phyloP scores from a whole-genome alignment of 1,140 invertebrate species.

The Drosophila pruinosa region DNA sequence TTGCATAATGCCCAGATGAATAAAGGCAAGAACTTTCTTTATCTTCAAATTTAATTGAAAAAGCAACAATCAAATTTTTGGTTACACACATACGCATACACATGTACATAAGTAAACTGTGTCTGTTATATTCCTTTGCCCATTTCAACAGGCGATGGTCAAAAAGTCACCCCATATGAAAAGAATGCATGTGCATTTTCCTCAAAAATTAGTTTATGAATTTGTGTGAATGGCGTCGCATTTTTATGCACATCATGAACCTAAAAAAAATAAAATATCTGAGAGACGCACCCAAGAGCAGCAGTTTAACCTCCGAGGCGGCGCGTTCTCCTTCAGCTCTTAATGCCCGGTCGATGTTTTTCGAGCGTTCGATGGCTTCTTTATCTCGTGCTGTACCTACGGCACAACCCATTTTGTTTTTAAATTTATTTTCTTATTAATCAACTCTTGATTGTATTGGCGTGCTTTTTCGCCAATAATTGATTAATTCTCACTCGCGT shows the following conservation, averaged over 20 bases:
- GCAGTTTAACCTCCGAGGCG: constrained; percentile 93
- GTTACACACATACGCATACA: not conserved
- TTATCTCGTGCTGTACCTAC: constrained; percentile 91
- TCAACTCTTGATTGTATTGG: constrained; percentile 35
- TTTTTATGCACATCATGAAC: constrained; percentile 5
- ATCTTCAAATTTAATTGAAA: constrained; percentile 15
- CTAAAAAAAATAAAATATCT: not conserved
- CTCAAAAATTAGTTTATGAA: not conserved
- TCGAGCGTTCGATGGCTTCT: constrained; percentile 91
- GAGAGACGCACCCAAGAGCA: constrained; percentile 89
- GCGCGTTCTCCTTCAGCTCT: constrained; percentile 92
- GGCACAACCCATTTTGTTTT: constrained; percentile 89
- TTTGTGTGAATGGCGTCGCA: constrained; percentile 23
- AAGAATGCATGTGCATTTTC: not conserved
- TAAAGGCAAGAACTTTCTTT: constrained; percentile 12
- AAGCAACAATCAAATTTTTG: not conserved
- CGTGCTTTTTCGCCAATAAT: constrained; percentile 23
- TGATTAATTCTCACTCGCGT: constrained; percentile 56
- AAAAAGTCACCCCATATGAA: constrained; percentile 44
- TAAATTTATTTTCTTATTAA: constrained; percentile 57
- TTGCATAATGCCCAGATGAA: constrained; percentile 61
- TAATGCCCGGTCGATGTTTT: constrained; percentile 94
- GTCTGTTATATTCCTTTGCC: not conserved
- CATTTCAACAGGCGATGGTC: not conserved
- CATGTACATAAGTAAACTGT: not conserved